These are phyloP conservation scores for Festucalex cinctus DNA, from an alignment of 2,113 vertebrate species.

Conservation along the genomic window DNA sequence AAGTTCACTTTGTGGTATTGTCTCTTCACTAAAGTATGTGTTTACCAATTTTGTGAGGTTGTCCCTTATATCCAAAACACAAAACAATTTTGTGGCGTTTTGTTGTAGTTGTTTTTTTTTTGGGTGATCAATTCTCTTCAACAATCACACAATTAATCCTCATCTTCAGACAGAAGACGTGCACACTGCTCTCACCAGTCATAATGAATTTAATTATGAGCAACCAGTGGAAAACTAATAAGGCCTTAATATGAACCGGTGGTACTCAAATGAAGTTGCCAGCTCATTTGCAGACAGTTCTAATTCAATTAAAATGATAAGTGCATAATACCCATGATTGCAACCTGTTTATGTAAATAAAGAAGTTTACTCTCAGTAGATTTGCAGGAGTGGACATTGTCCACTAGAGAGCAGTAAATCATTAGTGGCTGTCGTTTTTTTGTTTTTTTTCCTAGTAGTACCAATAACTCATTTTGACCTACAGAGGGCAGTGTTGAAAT, in stretches of 20 bases:
- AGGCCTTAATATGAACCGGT: constrained; percentile 8
- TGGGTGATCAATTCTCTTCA: no score
- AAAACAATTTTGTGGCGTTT: background rate
- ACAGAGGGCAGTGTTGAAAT: constrained; percentile 55
- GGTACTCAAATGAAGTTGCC: constrained; percentile 1
- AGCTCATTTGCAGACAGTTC: constrained; percentile 21
- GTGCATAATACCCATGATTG: background rate
- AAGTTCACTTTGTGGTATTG: background rate
- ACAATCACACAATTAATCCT: no score
- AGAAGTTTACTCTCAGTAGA: background rate
- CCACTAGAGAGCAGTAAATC: constrained; percentile 47
- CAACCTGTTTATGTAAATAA: background rate
- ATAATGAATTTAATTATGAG: constrained; percentile 15
- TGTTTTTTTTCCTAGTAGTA: background rate
- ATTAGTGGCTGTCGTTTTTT: background rate
- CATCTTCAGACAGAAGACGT: background rate
- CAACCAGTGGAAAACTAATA: constrained; percentile 23
- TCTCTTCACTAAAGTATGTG: background rate
- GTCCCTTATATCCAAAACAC: background rate
- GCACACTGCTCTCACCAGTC: background rate
- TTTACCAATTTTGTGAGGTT: background rate
- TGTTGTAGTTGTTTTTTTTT: background rate
- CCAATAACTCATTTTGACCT: constrained; percentile 11
- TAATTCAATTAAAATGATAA: background rate
- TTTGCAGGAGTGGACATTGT: background rate